These are phyloP conservation scores for Onychorhynchus coronatus DNA, from an alignment of 2,113 vertebrate genomes.

Conservation along the genomic window DNA sequence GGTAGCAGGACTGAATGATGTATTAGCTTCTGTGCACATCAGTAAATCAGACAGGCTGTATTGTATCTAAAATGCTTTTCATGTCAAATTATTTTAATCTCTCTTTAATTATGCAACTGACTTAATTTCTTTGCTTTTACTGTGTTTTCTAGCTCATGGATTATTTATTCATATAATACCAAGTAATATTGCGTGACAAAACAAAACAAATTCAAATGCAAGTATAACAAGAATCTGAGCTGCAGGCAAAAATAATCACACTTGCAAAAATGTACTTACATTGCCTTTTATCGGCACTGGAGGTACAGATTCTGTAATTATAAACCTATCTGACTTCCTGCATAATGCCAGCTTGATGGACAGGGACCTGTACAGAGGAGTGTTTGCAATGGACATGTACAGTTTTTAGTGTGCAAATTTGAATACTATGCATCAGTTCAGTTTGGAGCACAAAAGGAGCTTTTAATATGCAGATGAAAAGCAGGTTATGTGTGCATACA, in stretches of 20 bases:
- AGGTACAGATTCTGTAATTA: background rate
- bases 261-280: background rate
- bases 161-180: slow-evolving; percentile 35
- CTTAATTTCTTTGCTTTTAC: slow-evolving; percentile 2
- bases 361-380: background rate
- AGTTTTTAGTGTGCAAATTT: background rate
- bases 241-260: background rate
- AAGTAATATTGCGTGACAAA: background rate
- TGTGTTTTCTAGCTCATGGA: background rate
- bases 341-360: background rate
- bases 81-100: slow-evolving; percentile 27
- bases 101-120: slow-evolving; percentile 33
- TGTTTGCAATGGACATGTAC: background rate
- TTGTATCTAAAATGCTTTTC: slow-evolving; percentile 28
- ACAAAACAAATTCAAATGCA: slow-evolving; percentile 26
- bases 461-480: background rate
- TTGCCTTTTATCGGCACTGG: background rate
- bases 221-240: background rate
- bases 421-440: background rate
- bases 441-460: background rate
- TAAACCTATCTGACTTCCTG: background rate
- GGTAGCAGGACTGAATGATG: background rate
- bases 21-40: background rate
- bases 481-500: background rate
- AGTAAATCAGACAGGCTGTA: background rate